Conservation (phyloP, 2,113 vertebrate species). For the Dasyurus viverrinus region DNA sequence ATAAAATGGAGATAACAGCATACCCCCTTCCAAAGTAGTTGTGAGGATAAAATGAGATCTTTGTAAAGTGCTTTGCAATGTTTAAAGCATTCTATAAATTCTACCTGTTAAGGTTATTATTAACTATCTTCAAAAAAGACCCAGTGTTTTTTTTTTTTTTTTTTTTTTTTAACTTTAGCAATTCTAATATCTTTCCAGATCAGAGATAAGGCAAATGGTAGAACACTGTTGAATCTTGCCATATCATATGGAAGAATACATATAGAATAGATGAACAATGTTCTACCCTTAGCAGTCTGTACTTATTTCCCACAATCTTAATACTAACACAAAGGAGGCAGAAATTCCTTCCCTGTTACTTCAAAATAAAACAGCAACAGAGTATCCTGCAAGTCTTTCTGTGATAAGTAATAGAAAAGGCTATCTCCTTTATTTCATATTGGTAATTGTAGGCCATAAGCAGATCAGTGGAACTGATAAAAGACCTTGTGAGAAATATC, state of each 20-base stretch:
- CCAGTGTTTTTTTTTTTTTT: neutral
- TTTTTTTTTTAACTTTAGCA: neutral
- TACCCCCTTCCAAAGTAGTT: neutral
- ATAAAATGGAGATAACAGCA: neutral
- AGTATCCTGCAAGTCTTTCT: constrained; percentile 9
- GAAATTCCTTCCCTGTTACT: constrained; percentile 17
- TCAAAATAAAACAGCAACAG: constrained; percentile 13
- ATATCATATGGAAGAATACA: neutral
- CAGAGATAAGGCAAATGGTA: neutral
- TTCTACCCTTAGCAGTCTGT: neutral
- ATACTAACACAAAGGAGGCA: neutral
- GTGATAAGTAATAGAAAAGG: neutral
- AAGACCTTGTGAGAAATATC: neutral
- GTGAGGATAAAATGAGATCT: neutral
- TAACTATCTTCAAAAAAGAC: neutral
- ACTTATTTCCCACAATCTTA: constrained; percentile 5
- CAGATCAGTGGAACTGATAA: neutral
- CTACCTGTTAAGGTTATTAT: neutral
- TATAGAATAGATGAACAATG: constrained; percentile 2
- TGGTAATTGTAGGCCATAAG: neutral
- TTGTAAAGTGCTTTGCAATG: neutral
- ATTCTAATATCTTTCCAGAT: neutral
- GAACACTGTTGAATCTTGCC: neutral
- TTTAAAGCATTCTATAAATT: neutral
- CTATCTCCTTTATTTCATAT: constrained; percentile 23